These are phyloP conservation scores for Martes martes DNA, from an alignment of 2,113 vertebrate genomes.

Conservation along the genomic window DNA sequence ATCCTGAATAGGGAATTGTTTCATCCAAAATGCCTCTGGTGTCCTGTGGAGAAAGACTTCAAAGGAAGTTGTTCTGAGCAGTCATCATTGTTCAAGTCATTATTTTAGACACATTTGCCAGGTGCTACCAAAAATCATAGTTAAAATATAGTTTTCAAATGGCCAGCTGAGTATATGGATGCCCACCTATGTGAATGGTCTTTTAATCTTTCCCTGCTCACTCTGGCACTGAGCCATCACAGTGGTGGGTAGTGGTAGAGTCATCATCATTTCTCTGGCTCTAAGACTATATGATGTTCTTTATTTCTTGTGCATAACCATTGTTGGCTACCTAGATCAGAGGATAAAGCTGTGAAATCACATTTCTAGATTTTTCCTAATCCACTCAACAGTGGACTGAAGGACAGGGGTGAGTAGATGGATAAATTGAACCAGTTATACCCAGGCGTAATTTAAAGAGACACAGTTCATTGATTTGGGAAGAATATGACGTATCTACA, in stretches of 20 bases:
- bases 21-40: constrained; percentile 15
- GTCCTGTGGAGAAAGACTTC: constrained; percentile 7
- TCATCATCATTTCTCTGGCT: neutral
- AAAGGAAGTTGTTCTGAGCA: neutral
- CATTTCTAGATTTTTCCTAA: constrained; percentile 27
- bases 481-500: neutral
- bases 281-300: neutral
- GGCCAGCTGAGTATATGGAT: neutral
- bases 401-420: neutral
- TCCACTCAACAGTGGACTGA: neutral
- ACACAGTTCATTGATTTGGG: neutral
- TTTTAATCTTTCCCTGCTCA: neutral
- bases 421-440: neutral
- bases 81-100: neutral
- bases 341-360: neutral
- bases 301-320: neutral
- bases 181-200: neutral
- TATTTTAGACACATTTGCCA: constrained; percentile 6
- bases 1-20: constrained; percentile 12
- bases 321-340: neutral
- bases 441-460: neutral
- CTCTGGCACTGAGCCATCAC: neutral
- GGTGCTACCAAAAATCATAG: neutral
- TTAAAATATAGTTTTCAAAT: constrained; percentile 23
- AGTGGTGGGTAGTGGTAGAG: neutral